These are phyloP conservation scores for Chrysodeixis includens DNA, from an alignment of 2,888 invertebrate species.

Conservation along the genomic window DNA sequence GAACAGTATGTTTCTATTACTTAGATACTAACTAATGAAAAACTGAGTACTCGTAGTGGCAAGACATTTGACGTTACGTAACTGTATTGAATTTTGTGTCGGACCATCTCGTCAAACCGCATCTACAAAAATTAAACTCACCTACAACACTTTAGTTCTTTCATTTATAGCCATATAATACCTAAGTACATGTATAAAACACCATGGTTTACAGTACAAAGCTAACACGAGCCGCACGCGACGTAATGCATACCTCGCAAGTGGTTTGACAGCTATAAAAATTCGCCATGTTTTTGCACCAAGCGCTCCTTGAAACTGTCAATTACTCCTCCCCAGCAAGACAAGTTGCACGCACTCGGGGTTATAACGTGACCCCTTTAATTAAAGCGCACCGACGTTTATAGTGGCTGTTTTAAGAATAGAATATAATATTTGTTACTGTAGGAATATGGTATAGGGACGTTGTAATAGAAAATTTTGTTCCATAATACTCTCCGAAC, in stretches of 20 bases:
- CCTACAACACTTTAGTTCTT: neutral
- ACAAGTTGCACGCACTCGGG: slow-evolving; percentile 74
- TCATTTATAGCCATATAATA: neutral
- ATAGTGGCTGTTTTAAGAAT: neutral
- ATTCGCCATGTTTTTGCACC: slow-evolving; percentile 85
- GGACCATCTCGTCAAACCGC: too few relatives aligned
- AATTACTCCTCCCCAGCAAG: slow-evolving; percentile 78
- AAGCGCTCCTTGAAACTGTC: slow-evolving; percentile 81
- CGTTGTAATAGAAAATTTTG: too few relatives aligned
- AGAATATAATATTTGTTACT: too few relatives aligned
- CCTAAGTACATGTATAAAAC: neutral
- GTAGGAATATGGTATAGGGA: too few relatives aligned
- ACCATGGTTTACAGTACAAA: slow-evolving; percentile 5
- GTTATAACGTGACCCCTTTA: slow-evolving; percentile 60
- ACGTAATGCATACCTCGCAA: slow-evolving; percentile 56
- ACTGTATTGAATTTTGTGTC: too few relatives aligned
- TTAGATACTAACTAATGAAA: neutral
- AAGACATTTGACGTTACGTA: too few relatives aligned
- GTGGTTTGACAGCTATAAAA: slow-evolving; percentile 82
- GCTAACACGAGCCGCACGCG: slow-evolving; percentile 34
- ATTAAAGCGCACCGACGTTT: slow-evolving; percentile 17
- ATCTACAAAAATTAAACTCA: too few relatives aligned
- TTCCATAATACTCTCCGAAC: too few relatives aligned
- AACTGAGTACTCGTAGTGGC: too few relatives aligned
- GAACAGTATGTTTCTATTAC: slow-evolving; percentile 25